A percentile compares a stretch with the other conserved stretches of the same genome.
Evolutionary conservation across 2,888 invertebrate genomes (phyloP).

Genomic region (Thecocarcelia acutangulata): DNA sequence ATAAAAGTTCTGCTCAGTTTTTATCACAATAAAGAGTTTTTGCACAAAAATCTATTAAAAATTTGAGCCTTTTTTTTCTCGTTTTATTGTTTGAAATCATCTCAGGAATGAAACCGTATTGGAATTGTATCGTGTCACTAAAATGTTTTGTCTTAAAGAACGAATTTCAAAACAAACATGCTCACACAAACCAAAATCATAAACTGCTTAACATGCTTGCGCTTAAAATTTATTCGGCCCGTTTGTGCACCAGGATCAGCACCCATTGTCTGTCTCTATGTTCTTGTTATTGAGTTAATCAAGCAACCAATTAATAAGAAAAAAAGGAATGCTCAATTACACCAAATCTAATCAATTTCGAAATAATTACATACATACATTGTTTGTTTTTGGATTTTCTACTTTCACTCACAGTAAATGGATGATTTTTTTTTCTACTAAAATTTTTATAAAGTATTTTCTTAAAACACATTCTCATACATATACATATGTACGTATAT

Average conservation of each 20-base stretch:
- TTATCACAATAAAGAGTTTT: constrained; percentile 10
- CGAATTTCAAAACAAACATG: constrained; percentile 78
- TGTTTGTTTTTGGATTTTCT: constrained; percentile 28
- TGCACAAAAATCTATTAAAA: constrained; percentile 1
- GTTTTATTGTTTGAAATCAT: neutral
- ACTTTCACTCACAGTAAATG: constrained; percentile 24
- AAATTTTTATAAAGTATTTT: no score
- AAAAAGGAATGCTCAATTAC: constrained; percentile 54
- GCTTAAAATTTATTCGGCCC: constrained; percentile 75
- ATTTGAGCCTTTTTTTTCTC: neutral
- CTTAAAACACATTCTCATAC: no score
- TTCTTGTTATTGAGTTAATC: constrained; percentile 67
- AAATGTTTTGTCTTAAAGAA: constrained; percentile 60
- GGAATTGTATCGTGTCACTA: constrained; percentile 28
- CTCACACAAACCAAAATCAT: constrained; percentile 72
- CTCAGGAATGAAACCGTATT: constrained; percentile 8
- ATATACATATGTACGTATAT: no score
- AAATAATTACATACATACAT: constrained; percentile 32
- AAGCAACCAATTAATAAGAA: constrained; percentile 48
- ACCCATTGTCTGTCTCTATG: constrained; percentile 76
- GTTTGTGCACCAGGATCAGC: constrained; percentile 74
- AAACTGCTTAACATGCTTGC: constrained; percentile 78
- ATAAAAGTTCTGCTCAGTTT: neutral
- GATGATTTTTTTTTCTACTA: constrained; percentile 15
- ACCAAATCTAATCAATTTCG: constrained; percentile 46